These are phyloP conservation scores for Andinoacara biseriatus DNA, from an alignment of 2,113 vertebrate species.

Conservation along the genomic window DNA sequence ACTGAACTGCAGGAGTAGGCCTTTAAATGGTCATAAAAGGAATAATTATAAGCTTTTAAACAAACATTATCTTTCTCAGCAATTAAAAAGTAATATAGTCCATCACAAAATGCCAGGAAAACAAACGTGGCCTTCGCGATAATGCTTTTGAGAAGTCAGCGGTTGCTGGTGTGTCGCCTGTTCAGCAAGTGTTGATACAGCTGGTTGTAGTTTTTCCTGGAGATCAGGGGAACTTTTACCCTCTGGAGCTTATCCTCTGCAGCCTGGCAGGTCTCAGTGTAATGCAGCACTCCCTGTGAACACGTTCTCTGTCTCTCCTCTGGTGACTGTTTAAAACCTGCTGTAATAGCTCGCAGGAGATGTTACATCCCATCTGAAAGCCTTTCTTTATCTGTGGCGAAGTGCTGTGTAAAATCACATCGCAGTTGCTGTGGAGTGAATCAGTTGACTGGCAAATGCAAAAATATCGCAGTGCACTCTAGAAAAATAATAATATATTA, in stretches of 20 bases:
- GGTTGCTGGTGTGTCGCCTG: background rate
- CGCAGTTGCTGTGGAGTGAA: background rate
- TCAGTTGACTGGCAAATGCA: background rate
- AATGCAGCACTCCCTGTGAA: constrained; percentile 27
- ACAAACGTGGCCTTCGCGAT: constrained; percentile 6
- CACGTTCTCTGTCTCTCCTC: constrained; percentile 47
- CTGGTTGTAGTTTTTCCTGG: constrained; percentile 63
- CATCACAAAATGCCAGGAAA: constrained; percentile 3
- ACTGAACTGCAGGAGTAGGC: background rate
- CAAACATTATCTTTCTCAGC: constrained; percentile 1
- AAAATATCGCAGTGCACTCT: background rate
- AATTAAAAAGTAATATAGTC: constrained; percentile 31
- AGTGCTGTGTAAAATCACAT: background rate
- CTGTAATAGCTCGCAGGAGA: constrained; percentile 39
- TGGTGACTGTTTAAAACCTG: constrained; percentile 43
- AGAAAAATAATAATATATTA: too few species aligned
- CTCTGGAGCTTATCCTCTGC: constrained; percentile 44
- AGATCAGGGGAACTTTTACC: constrained; percentile 47
- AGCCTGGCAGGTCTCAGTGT: constrained; percentile 55
- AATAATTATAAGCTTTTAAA: background rate
- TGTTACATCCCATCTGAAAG: constrained; percentile 9
- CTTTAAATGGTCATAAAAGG: background rate
- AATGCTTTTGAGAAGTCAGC: constrained; percentile 18
- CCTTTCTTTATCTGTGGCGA: background rate
- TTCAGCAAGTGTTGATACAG: constrained; percentile 65